Evolutionary conservation across 1,140 invertebrate species (phyloP).

Genomic region (Hirudo medicinalis): DNA sequence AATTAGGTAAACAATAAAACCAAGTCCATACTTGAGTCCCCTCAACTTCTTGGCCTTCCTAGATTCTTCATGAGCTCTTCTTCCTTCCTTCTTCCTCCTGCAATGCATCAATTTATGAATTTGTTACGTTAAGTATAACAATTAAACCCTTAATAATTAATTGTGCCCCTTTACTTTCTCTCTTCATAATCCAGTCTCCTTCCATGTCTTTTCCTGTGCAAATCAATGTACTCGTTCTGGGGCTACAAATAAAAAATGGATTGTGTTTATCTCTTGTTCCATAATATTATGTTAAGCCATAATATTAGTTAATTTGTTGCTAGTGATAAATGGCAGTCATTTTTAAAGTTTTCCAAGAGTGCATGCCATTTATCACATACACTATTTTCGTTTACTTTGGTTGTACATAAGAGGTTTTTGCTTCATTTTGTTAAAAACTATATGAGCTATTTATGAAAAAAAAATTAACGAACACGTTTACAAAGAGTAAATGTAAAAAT

Average conservation of each 20-base stretch:
- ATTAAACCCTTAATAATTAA: not conserved
- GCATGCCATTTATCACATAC: too few relatives aligned
- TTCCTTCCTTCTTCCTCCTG: conserved; percentile 80
- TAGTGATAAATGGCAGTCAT: too few relatives aligned
- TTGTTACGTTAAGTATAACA: not conserved
- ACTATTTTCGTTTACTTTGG: too few relatives aligned
- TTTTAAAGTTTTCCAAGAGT: too few relatives aligned
- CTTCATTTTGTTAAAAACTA: too few relatives aligned
- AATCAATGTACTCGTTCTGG: conserved; percentile 99
- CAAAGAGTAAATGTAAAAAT: too few relatives aligned
- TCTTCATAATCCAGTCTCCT: conserved; percentile 94
- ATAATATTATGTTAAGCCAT: too few relatives aligned
- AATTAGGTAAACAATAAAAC: not conserved
- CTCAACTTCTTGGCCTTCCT: conserved; percentile 78
- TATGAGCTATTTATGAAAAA: too few relatives aligned
- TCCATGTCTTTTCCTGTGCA: conserved; percentile 88
- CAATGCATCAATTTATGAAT: conserved; percentile 20
- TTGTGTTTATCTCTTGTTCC: not conserved
- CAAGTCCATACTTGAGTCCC: conserved; percentile 59
- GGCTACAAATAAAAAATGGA: conserved; percentile 49
- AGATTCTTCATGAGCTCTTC: conserved; percentile 74
- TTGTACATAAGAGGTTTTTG: too few relatives aligned
- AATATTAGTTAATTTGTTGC: too few relatives aligned
- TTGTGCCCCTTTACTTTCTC: conserved; percentile 47
- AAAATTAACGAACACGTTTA: too few relatives aligned